Conservation (phyloP, 1,140 invertebrate genomes). For the Hormaphis cornu region DNA sequence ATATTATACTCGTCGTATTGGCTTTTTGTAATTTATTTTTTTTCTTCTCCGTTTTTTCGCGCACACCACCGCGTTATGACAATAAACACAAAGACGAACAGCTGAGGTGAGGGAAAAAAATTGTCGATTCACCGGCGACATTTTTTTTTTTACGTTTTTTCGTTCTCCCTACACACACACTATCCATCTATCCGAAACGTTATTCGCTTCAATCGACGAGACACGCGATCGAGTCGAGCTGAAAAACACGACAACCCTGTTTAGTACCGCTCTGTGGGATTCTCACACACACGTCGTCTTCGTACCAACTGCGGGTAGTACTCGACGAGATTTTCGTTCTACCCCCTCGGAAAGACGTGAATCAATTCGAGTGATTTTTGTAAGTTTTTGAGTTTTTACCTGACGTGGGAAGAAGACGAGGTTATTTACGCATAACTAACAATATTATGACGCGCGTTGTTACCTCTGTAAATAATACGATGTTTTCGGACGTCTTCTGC, state of each 20-base stretch:
- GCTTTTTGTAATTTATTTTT: not conserved
- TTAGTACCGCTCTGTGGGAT: too few relatives aligned
- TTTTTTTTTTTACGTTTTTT: not conserved
- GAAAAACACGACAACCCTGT: too few relatives aligned
- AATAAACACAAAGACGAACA: constrained; percentile 17
- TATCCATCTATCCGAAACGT: not conserved
- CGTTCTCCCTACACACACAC: not conserved
- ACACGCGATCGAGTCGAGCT: too few relatives aligned
- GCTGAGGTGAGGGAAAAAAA: constrained; percentile 26
- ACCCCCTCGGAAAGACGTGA: too few relatives aligned
- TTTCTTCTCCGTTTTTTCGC: not conserved
- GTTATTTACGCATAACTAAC: too few relatives aligned
- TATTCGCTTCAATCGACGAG: not conserved
- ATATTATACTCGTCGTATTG: constrained; percentile 21
- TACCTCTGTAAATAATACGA: not conserved
- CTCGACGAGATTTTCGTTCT: too few relatives aligned
- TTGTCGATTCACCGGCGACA: constrained; percentile 17
- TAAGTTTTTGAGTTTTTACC: too few relatives aligned
- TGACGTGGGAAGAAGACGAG: too few relatives aligned
- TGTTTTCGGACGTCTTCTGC: not conserved
- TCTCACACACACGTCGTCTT: too few relatives aligned
- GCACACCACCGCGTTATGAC: not conserved
- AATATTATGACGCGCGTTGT: too few relatives aligned
- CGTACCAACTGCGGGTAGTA: too few relatives aligned
- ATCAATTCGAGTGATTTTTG: too few relatives aligned